Base-by-base conservation (phyloP, 2,888 invertebrate species). In the Unio delphinus region DNA sequence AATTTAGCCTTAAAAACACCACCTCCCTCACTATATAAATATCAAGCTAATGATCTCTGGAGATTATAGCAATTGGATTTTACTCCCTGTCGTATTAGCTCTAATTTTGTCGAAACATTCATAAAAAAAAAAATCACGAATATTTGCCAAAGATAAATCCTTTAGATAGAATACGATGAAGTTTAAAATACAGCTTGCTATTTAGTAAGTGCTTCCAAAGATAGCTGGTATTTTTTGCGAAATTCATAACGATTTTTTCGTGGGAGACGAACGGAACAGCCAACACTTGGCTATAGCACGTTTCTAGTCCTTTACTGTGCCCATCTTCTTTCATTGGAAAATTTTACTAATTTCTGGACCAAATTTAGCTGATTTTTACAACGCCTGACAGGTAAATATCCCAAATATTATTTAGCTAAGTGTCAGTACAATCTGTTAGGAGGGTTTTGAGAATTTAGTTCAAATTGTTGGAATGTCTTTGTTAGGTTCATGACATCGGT, bases 271-370 rank as follows among this genome's bases (percentile, higher is more conserved):
- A 65, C 59, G 34, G 61, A 82, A 78, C 65, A 79, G 79, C 78
- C 69, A 34, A 69, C 70, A 68, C 70, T 73, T 75, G 76, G 72
- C 45, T 69, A 74, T 72, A 74, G 80, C 80, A 81, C 79, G 80
- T 81, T 78, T 79, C 70, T 67, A 64, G 64, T 67, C 66, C 66
- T 64, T 55, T 69, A 68, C 67, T 71, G 69, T 79, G 74, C 59
- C 65, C 67, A 63, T 45, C 11, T 65, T 61, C 64, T 73, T 76
- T 72, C 60, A 70, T 55, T 54, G 55, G 59, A 59, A 69, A 70
- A 70, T 66, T 70, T 68, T 55, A 56, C 28, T 61, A 57, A 45
- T 30, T 61, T 57, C 63, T 63, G 57, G 58, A 68, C 45, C 63
- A 64, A 65, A 69, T 65, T 55, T 55, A 64, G 73, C 61, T 59